Evolutionary conservation across 2,113 vertebrate genomes (phyloP).

Genomic region (Regulus satrapa): DNA sequence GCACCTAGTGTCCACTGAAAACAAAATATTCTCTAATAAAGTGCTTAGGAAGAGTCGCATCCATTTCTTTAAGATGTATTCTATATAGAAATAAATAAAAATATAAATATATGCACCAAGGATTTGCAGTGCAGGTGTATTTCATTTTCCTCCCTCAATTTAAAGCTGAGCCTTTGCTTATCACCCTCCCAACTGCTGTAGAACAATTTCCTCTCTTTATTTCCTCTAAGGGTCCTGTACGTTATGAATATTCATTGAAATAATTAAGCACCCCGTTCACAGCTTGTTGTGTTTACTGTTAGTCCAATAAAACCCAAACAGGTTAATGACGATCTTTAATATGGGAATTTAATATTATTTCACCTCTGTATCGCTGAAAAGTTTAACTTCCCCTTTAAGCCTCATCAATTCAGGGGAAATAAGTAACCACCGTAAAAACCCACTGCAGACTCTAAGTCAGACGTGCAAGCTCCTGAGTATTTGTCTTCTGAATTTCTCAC

Average conservation of each 20-base stretch:
- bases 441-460: neutral
- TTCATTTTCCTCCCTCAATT: neutral
- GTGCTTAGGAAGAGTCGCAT: neutral
- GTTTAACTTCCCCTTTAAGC: conserved; percentile 37
- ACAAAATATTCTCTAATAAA: neutral
- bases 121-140: neutral
- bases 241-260: conserved; percentile 68
- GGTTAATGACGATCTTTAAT: conserved; percentile 53
- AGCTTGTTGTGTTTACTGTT: conserved; percentile 42
- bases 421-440: neutral
- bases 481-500: neutral
- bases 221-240: neutral
- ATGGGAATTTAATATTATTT: conserved; percentile 12
- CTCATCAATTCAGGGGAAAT: conserved; percentile 8
- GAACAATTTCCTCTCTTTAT: neutral
- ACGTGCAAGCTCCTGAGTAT: neutral
- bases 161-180: neutral
- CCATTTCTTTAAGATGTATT: neutral
- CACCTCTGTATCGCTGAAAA: neutral
- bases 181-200: neutral
- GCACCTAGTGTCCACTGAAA: neutral
- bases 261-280: conserved; percentile 34
- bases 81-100: neutral
- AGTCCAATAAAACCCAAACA: conserved; percentile 64
- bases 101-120: no score